phyloP scores from a whole-genome alignment of 2,888 invertebrate species.

The Eledona agricola region DNA sequence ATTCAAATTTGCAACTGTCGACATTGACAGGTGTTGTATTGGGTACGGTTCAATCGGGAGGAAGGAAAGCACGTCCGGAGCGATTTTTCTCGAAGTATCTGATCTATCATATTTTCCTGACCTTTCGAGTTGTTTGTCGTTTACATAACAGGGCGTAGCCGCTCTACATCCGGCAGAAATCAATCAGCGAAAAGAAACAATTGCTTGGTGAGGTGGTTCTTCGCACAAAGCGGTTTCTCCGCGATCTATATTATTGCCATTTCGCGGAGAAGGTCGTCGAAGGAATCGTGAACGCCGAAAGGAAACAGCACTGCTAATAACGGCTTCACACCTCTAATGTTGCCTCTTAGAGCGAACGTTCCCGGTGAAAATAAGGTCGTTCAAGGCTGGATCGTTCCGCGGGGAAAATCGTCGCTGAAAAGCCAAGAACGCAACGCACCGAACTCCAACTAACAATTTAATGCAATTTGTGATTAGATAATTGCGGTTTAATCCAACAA shows the following conservation, averaged over 20 bases:
- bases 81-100: slow-evolving; percentile 10
- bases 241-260: slow-evolving; percentile 27
- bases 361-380: slow-evolving; percentile 32
- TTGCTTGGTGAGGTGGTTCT: slow-evolving; percentile 1
- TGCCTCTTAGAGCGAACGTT: slow-evolving; percentile 7
- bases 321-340: slow-evolving; percentile 31
- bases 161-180: slow-evolving; percentile 26
- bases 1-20: slow-evolving; percentile 31
- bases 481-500: slow-evolving; percentile 46
- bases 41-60: slow-evolving; percentile 6
- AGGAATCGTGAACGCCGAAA: slow-evolving; percentile 33
- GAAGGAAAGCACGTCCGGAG: slow-evolving; percentile 8
- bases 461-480: slow-evolving; percentile 47
- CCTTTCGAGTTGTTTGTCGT: slow-evolving; percentile 21
- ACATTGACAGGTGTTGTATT: slow-evolving; percentile 27
- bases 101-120: slow-evolving; percentile 29
- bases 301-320: slow-evolving; percentile 26
- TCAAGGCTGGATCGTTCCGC: slow-evolving; percentile 23
- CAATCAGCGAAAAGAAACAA: slow-evolving; percentile 9
- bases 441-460: slow-evolving; percentile 44
- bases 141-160: slow-evolving; percentile 29
- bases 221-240: slow-evolving; percentile 12
- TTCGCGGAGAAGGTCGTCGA: slow-evolving; percentile 32
- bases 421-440: slow-evolving; percentile 19
- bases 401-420: slow-evolving; percentile 10